Conservation (phyloP, 1,140 invertebrate species). For the Lineus longissimus region DNA sequence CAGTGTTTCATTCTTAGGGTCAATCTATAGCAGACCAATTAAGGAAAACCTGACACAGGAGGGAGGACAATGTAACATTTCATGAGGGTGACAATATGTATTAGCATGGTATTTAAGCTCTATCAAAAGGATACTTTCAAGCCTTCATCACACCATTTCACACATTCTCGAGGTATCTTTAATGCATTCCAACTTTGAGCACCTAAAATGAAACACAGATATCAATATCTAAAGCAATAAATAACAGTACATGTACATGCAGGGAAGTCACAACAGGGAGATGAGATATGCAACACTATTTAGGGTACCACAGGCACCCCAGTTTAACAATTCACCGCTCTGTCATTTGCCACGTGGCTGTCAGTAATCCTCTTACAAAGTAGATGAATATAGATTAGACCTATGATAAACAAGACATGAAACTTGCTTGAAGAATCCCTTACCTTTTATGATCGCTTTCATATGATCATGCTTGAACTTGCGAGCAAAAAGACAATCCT, state of each 20-base stretch:
- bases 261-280: no score
- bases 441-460: constrained; percentile 70
- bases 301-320: no score
- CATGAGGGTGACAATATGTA: no score
- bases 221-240: no score
- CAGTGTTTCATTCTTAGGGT: constrained; percentile 28
- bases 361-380: no score
- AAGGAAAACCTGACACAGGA: neutral
- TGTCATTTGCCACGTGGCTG: no score
- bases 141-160: constrained; percentile 66
- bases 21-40: constrained; percentile 21
- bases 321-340: no score
- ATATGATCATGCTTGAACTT: constrained; percentile 72
- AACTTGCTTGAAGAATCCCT: neutral
- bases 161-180: constrained; percentile 68
- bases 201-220: constrained; percentile 48
- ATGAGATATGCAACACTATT: no score
- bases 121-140: constrained; percentile 31
- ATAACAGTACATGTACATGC: no score
- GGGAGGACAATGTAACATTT: no score
- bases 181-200: constrained; percentile 69
- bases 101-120: neutral
- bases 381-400: no score
- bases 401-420: constrained; percentile 10
- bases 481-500: constrained; percentile 73